Conservation (phyloP, 2,797 vertebrate genomes). For the Liparis tanakae region DNA sequence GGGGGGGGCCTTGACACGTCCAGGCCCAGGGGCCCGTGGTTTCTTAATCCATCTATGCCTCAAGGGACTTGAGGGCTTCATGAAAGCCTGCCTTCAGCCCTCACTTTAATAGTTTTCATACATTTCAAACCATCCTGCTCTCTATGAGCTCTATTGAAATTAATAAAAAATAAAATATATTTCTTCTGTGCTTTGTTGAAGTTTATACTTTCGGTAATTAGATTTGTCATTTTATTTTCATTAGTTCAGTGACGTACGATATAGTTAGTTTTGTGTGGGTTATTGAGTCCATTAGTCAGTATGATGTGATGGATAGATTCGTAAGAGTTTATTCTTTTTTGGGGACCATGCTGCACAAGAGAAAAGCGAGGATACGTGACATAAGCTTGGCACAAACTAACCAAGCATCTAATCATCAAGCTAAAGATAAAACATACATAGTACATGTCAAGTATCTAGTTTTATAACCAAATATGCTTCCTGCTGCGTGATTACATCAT, state of each 20-base stretch:
- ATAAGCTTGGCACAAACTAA: too few species aligned
- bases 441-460: not conserved
- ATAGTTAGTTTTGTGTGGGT: not conserved
- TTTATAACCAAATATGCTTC: constrained; percentile 12
- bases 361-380: not conserved
- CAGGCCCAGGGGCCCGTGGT: too few species aligned
- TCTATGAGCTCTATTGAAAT: constrained; percentile 15
- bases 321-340: not conserved
- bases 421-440: constrained; percentile 11
- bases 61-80: constrained; percentile 17
- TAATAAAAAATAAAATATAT: constrained; percentile 35
- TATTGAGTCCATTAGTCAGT: not conserved
- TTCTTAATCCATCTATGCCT: too few species aligned
- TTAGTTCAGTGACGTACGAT: constrained; percentile 1
- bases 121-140: constrained; percentile 27
- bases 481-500: constrained; percentile 5
- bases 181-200: constrained; percentile 15
- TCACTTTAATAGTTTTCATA: constrained; percentile 41
- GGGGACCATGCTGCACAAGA: not conserved
- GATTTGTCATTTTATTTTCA: constrained; percentile 5
- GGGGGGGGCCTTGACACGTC: too few species aligned
- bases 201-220: constrained; percentile 23
- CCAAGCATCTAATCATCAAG: not conserved
- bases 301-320: not conserved
- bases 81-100: constrained; percentile 31